These are phyloP conservation scores for Mastacembelus armatus DNA, from an alignment of 2,797 vertebrate genomes.

Conservation along the genomic window DNA sequence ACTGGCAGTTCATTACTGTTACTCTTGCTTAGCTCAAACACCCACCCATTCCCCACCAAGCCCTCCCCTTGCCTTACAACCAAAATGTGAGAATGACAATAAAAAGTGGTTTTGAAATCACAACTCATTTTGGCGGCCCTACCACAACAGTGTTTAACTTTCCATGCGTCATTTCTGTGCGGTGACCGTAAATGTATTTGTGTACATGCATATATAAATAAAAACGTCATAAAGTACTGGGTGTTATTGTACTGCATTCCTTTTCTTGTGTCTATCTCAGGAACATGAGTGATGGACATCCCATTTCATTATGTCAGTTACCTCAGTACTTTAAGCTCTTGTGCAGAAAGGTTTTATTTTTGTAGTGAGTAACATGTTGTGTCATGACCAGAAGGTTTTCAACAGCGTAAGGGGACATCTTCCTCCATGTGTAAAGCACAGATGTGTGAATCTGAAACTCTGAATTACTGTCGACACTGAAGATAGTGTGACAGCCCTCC, in stretches of 20 bases:
- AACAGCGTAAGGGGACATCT: too few species aligned
- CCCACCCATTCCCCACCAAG: too few species aligned
- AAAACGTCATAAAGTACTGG: too few species aligned
- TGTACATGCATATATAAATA: background rate
- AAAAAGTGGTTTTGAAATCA: background rate
- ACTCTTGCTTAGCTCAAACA: too few species aligned
- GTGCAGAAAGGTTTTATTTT: background rate
- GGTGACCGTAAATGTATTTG: background rate
- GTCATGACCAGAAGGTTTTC: too few species aligned
- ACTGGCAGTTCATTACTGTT: background rate
- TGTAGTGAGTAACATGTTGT: too few species aligned
- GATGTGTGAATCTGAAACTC: background rate
- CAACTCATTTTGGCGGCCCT: background rate
- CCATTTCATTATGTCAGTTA: background rate
- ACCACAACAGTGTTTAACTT: conserved; percentile 3
- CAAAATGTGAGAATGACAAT: background rate
- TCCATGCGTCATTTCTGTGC: conserved; percentile 10
- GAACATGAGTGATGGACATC: background rate
- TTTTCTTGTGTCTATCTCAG: too few species aligned
- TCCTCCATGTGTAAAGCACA: background rate
- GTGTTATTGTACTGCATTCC: too few species aligned
- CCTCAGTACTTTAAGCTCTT: background rate
- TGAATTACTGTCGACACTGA: background rate
- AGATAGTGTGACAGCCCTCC: background rate
- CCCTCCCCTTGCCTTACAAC: background rate